Evolutionary conservation across 2,797 vertebrate species (phyloP), one percentile per base, ranked within the genome.

Genomic region (Poecilia picta): DNA sequence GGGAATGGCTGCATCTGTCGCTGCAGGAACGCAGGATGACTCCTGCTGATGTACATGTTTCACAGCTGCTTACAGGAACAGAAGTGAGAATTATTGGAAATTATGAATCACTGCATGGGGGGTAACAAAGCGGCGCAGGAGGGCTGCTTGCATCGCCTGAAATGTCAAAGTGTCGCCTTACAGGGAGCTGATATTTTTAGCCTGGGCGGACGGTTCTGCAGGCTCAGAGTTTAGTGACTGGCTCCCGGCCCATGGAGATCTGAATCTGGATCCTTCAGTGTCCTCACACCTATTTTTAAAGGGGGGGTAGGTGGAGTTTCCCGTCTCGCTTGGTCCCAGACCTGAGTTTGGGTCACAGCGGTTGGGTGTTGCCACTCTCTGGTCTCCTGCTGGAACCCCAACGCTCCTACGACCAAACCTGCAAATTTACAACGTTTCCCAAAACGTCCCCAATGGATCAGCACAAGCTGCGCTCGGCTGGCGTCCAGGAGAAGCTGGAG

Each of bases 131-230:
- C 62, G n/a, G 64, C 43, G 70, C 53, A 5, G 72, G 75, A 41
- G 1, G 85, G 89, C 90, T 87, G 71, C 89, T 95, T 95, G 94
- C 89, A 86, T 86, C 88, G 51, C 85, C 80, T 91, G 84, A 91
- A 93, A 95, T 94, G 93, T 93, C 90, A 72, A 20, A 57, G 95
- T 94, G 92, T 96, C 95, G 31, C 84, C 90, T 96, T 96, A 93
- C 95, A 88, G 79, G 89, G 82, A 89, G 74, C 46, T 84, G 68
- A 83, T 96, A 96, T 95, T 95, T 96, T 95, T 96, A 96, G 95
- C 84, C 2, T 64, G 45, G 72, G 72, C 41, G 89, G 89, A 71
- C 80, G 49, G 77, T 81, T 81, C 23, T 89, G 89, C 83, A 73
- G 88, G 85, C 75, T 80, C 79, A 76, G 76, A 80, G 57, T 81